Conservation (phyloP, 2,888 invertebrate species). For the Ecdyonurus torrentis region DNA sequence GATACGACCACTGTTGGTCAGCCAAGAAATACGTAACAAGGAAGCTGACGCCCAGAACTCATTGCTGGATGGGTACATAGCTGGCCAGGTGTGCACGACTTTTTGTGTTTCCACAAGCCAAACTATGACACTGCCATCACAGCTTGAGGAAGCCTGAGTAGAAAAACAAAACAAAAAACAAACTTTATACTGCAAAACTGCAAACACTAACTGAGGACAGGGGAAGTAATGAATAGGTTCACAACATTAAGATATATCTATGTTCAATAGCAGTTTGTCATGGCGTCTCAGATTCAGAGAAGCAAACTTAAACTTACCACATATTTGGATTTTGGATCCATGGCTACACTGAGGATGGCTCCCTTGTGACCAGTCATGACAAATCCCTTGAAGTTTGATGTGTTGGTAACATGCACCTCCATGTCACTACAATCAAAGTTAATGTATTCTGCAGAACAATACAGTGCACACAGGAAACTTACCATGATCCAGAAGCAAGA, state of each 20-base stretch:
- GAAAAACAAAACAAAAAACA: no score
- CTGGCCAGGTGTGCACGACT: background rate
- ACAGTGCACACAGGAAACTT: background rate
- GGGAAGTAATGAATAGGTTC: no score
- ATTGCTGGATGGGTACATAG: background rate
- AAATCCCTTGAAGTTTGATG: background rate
- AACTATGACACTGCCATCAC: background rate
- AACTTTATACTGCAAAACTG: no score
- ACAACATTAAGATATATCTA: no score
- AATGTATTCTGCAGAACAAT: no score
- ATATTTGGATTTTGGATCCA: background rate
- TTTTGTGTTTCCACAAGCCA: background rate
- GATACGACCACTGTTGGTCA: background rate
- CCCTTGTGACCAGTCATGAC: background rate
- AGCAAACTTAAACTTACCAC: background rate
- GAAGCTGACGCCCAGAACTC: background rate
- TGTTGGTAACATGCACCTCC: background rate
- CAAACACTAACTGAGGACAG: no score
- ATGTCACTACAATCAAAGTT: background rate
- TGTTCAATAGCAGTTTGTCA: no score
- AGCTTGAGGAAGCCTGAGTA: background rate
- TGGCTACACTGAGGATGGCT: background rate
- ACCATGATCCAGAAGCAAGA: background rate
- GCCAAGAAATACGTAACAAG: background rate
- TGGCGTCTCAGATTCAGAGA: no score